Evolutionary conservation across 2,888 invertebrate genomes (phyloP).

Genomic region (Meteorus cinctellus): DNA sequence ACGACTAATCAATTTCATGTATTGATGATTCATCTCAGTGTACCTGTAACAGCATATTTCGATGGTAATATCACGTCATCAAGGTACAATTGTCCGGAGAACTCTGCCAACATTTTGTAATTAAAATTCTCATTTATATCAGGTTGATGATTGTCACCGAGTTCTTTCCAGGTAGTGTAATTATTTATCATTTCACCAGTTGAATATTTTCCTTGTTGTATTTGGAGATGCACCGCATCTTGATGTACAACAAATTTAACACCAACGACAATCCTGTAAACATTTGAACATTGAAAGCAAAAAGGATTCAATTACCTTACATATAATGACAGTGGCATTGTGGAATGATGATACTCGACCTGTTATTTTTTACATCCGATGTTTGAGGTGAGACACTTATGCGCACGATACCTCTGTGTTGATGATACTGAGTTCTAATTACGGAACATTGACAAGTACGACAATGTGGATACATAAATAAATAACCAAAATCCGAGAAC

Average conservation of each 20-base stretch:
- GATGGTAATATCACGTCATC: not conserved
- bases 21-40: not conserved
- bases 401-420: not conserved
- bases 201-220: not conserved
- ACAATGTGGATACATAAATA: not conserved
- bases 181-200: not conserved
- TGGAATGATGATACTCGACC: not conserved
- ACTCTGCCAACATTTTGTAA: not conserved
- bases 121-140: not conserved
- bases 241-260: not conserved
- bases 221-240: not conserved
- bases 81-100: not conserved
- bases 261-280: not conserved
- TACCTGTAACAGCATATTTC: not conserved
- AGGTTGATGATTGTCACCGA: not conserved
- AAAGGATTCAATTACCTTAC: too few species aligned
- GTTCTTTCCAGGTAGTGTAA: not conserved
- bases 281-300: not conserved
- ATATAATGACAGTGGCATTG: too few species aligned
- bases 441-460: not conserved
- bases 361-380: not conserved
- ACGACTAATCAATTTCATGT: too few species aligned
- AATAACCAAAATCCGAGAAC: too few species aligned
- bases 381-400: not conserved
- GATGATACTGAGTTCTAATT: not conserved